phyloP scores from a whole-genome alignment of 2,888 invertebrate species.

The Anodontia alba region DNA sequence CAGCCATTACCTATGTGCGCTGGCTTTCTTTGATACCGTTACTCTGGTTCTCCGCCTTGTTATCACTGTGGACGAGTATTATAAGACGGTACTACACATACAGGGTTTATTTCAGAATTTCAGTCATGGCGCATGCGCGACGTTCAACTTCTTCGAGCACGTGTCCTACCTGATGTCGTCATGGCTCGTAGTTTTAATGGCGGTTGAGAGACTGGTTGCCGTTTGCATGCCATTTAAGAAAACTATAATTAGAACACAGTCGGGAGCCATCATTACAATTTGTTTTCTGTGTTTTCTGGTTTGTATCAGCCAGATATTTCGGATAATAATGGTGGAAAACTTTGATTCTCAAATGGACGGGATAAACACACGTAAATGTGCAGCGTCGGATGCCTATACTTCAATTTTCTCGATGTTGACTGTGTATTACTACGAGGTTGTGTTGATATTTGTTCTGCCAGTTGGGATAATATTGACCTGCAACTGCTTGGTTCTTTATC shows the following conservation, averaged over 20 bases:
- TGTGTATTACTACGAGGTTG: constrained; percentile 76
- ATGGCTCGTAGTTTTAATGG: constrained; percentile 83
- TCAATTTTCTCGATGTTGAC: constrained; percentile 62
- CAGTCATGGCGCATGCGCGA: constrained; percentile 75
- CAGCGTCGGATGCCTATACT: constrained; percentile 56
- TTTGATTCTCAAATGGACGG: constrained; percentile 4
- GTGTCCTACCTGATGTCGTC: constrained; percentile 81
- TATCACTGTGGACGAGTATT: constrained; percentile 65
- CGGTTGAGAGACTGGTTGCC: constrained; percentile 79
- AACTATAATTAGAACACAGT: constrained; percentile 72
- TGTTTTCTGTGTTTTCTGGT: constrained; percentile 70
- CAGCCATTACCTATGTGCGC: constrained; percentile 80
- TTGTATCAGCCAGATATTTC: constrained; percentile 78
- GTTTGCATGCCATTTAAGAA: constrained; percentile 81
- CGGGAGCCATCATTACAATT: constrained; percentile 75
- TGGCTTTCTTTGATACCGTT: constrained; percentile 80
- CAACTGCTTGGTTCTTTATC: constrained; percentile 77
- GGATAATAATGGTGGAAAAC: constrained; percentile 71
- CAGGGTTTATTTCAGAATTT: constrained; percentile 64
- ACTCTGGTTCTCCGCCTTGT: constrained; percentile 72
- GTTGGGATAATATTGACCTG: constrained; percentile 73
- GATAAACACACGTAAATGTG: constrained; percentile 49
- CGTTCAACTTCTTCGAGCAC: constrained; percentile 76
- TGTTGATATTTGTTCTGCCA: constrained; percentile 77
- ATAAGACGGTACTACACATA: constrained; percentile 12